Percentiles rank a stretch among this genome's conserved stretches.
Conservation (phyloP, 35 echinoderm and acorn worm species). For the Stichopus chloronotus region DNA sequence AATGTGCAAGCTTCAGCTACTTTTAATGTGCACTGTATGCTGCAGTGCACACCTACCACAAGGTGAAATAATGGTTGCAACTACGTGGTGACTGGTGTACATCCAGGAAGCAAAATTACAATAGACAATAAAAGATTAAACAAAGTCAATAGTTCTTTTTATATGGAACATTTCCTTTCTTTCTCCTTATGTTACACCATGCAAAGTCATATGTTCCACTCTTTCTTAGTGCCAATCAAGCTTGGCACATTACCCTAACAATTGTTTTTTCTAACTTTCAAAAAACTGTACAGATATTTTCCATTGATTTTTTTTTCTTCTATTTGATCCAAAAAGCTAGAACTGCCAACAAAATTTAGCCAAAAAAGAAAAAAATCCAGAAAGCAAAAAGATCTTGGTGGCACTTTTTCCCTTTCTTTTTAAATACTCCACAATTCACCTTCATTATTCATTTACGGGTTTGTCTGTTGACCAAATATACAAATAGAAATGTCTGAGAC, state of each 20-base stretch:
- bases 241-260: conserved; percentile 42
- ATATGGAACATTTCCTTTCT: conserved; percentile 39
- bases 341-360: not conserved
- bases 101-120: too few species aligned
- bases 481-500: not conserved
- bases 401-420: not conserved
- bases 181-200: conserved; percentile 37
- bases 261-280: conserved; percentile 35
- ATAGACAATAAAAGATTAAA: conserved; percentile 3
- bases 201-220: conserved; percentile 21
- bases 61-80: too few species aligned
- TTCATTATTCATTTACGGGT: conserved; percentile 8
- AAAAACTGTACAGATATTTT: conserved; percentile 47
- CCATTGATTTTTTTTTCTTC: not conserved
- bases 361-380: not conserved
- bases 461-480: not conserved
- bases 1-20: too few species aligned
- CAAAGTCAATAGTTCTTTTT: not conserved
- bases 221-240: conserved; percentile 20
- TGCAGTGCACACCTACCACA: too few species aligned
- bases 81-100: too few species aligned
- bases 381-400: not conserved
- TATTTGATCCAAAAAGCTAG: not conserved
- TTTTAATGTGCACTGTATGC: too few species aligned
- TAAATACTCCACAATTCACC: not conserved